Conservation (phyloP, 2,888 invertebrate genomes). For the Macrosiphum euphorbiae region DNA sequence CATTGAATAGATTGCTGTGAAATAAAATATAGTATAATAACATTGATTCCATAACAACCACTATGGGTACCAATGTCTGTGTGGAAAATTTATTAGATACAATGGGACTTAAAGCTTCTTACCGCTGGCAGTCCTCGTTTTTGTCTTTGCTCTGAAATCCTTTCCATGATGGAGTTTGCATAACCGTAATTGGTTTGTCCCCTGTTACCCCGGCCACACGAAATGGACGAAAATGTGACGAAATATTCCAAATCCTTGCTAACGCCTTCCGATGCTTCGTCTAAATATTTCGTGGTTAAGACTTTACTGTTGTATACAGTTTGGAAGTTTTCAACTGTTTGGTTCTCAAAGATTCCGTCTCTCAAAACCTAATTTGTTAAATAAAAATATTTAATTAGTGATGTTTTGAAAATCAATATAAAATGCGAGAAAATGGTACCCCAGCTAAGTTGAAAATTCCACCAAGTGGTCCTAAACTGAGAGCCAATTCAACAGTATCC, state of each 20-base stretch:
- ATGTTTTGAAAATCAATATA: neutral
- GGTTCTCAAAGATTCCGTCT: conserved; percentile 66
- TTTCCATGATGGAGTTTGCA: conserved; percentile 66
- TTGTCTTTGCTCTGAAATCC: conserved; percentile 65
- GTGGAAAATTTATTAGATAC: neutral
- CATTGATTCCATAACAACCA: neutral
- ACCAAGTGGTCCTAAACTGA: conserved; percentile 57
- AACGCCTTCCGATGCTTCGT: conserved; percentile 49
- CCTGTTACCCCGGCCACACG: conserved; percentile 65
- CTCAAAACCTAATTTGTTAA: conserved; percentile 55
- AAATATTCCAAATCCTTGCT: conserved; percentile 63
- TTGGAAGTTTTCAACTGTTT: conserved; percentile 63
- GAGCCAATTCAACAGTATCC: conserved; percentile 56
- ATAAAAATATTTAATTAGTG: neutral
- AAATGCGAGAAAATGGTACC: conserved; percentile 41
- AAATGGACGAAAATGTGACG: conserved; percentile 66
- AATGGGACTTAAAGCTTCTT: neutral
- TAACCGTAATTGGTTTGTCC: conserved; percentile 66
- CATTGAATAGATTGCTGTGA: conserved; percentile 65
- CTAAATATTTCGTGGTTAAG: conserved; percentile 64
- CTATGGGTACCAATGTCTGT: neutral
- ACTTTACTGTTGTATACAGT: conserved; percentile 61
- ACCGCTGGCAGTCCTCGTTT: conserved; percentile 63
- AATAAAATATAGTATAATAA: neutral
- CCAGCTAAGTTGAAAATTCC: conserved; percentile 66